These are phyloP conservation scores for Oscheius sp. DNA, from an alignment of 2,888 invertebrate genomes.

Conservation along the genomic window DNA sequence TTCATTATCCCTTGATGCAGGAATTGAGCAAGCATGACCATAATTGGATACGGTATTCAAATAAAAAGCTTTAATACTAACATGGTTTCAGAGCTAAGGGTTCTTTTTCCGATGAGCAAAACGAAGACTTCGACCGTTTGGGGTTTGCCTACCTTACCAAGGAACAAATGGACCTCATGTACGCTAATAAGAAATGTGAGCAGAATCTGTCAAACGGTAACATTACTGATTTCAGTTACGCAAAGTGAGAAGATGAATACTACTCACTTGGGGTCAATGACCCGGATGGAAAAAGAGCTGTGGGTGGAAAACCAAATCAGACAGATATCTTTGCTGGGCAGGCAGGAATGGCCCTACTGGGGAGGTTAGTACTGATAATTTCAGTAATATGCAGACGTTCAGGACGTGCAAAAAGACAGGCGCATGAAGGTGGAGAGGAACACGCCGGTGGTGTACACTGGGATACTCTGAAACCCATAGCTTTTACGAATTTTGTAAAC, in stretches of 20 bases:
- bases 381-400: neutral
- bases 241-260: conserved; percentile 12
- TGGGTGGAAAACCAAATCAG: conserved; percentile 57
- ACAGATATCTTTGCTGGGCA: conserved; percentile 47
- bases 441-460: conserved; percentile 36
- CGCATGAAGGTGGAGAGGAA: conserved; percentile 14
- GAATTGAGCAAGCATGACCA: conserved; percentile 55
- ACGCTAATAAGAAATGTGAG: conserved; percentile 39
- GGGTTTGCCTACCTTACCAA: conserved; percentile 57
- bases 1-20: conserved; percentile 60
- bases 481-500: conserved; percentile 61
- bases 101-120: conserved; percentile 49
- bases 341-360: conserved; percentile 50
- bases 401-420: conserved; percentile 16
- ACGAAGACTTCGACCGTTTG: conserved; percentile 44
- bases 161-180: conserved; percentile 54
- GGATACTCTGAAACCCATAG: conserved; percentile 51
- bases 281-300: conserved; percentile 41
- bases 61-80: neutral
- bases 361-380: neutral
- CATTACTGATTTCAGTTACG: conserved; percentile 21
- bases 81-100: conserved; percentile 39
- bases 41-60: conserved; percentile 48
- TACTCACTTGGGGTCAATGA: conserved; percentile 33
- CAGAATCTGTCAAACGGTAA: too few species aligned